These are phyloP conservation scores for Drosophila pseudotalamancana DNA, from an alignment of 2,888 invertebrate species.

Conservation along the genomic window DNA sequence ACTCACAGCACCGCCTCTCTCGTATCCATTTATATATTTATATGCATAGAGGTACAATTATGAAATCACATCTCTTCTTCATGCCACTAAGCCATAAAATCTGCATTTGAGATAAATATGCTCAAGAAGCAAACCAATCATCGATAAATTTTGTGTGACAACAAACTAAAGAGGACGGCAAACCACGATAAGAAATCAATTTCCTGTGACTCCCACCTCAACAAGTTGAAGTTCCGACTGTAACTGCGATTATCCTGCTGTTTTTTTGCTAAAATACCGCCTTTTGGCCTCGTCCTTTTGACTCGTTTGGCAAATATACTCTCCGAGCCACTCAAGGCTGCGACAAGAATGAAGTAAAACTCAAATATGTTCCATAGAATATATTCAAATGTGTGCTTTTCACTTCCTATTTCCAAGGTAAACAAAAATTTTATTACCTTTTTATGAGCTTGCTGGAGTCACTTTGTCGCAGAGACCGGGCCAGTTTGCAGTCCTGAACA, in stretches of 20 bases:
- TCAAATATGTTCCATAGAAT: conserved; percentile 47
- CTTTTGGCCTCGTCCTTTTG: conserved; percentile 27
- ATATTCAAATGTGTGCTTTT: conserved; percentile 72
- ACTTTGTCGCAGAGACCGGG: conserved; percentile 76
- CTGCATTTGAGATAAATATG: conserved; percentile 69
- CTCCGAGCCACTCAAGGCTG: conserved; percentile 63
- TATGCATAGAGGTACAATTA: conserved; percentile 58
- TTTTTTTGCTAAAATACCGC: conserved; percentile 29
- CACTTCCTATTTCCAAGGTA: conserved; percentile 79
- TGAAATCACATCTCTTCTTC: conserved; percentile 8
- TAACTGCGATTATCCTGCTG: conserved; percentile 55
- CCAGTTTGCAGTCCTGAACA: conserved; percentile 44
- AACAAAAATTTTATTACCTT: conserved; percentile 81
- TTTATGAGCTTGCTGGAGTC: conserved; percentile 80
- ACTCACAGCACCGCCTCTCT: too few relatives aligned
- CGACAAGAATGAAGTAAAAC: conserved; percentile 40
- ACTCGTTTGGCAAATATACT: conserved; percentile 59
- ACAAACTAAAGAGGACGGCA: conserved; percentile 39
- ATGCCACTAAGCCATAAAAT: conserved; percentile 25
- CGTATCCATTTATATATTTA: too few relatives aligned
- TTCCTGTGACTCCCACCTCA: conserved; percentile 54
- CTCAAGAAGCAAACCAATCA: conserved; percentile 65
- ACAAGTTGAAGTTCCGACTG: conserved; percentile 34
- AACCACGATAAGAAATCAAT: conserved; percentile 69
- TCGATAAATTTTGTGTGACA: conserved; percentile 69